Percentiles rank a stretch among this genome's conserved stretches.
phyloP scores from a whole-genome alignment of 2,113 vertebrate species.

The Murina feae region DNA sequence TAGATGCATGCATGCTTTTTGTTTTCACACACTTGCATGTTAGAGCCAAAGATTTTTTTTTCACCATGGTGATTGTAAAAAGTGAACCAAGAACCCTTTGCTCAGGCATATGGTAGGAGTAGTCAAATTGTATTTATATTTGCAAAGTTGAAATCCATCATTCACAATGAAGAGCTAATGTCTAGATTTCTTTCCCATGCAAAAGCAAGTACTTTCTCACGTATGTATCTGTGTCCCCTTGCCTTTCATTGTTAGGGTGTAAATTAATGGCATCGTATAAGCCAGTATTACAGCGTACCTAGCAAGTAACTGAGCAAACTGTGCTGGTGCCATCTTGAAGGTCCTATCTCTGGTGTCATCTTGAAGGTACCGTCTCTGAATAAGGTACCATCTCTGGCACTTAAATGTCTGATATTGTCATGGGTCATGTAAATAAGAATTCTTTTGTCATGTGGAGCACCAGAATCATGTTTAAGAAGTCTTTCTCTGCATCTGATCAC shows the following conservation, averaged over 20 bases:
- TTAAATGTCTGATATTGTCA: not conserved
- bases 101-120: not conserved
- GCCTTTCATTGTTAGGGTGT: not conserved
- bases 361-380: not conserved
- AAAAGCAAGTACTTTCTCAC: not conserved
- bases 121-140: not conserved
- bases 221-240: not conserved
- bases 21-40: no score
- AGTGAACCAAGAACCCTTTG: not conserved
- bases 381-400: not conserved
- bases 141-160: not conserved
- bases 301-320: not conserved
- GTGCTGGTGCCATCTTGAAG: not conserved
- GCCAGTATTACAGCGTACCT: not conserved
- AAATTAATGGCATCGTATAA: not conserved
- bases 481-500: not conserved
- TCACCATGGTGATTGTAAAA: not conserved
- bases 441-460: not conserved
- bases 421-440: not conserved
- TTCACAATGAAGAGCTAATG: not conserved
- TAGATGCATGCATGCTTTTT: not conserved
- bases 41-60: not conserved
- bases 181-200: not conserved
- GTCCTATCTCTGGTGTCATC: not conserved
- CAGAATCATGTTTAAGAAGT: not conserved